These are phyloP conservation scores for Megalops atlanticus DNA, from an alignment of 2,113 vertebrate species.

Conservation along the genomic window DNA sequence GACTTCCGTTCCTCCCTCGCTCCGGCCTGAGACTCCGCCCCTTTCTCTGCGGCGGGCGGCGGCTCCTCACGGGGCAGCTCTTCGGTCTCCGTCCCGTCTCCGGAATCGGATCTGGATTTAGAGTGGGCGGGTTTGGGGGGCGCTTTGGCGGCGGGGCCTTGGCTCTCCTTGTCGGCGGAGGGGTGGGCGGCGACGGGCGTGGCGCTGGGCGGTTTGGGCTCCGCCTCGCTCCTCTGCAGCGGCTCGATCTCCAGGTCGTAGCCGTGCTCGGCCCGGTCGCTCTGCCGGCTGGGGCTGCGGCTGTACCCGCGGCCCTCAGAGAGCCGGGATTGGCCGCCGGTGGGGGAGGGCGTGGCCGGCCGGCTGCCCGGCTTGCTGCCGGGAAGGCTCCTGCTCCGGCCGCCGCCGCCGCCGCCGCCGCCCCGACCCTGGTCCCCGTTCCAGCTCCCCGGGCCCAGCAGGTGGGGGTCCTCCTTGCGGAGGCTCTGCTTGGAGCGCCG, in stretches of 20 bases:
- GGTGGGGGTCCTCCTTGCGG: conserved; percentile 68
- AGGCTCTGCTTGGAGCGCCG: conserved; percentile 59
- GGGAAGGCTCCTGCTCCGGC: conserved; percentile 53
- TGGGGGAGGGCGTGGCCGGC: conserved; percentile 64
- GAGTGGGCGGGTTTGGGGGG: conserved; percentile 62
- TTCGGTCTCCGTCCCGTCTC: conserved; percentile 33
- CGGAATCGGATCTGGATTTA: conserved; percentile 60
- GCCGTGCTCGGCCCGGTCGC: conserved; percentile 70
- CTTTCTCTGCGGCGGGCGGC: neutral
- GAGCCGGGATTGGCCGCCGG: conserved; percentile 18
- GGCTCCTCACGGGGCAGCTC: neutral
- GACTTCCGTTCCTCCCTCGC: conserved; percentile 53
- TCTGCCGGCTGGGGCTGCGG: conserved; percentile 65
- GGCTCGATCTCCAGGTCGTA: conserved; percentile 84
- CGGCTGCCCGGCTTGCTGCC: conserved; percentile 64
- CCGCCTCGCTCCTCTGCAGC: conserved; percentile 75
- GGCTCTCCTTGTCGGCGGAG: conserved; percentile 76
- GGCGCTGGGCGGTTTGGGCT: conserved; percentile 59
- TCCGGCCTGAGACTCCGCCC: conserved; percentile 40
- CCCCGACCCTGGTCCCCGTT: conserved; percentile 71
- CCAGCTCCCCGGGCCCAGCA: conserved; percentile 75
- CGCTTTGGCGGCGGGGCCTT: conserved; percentile 44
- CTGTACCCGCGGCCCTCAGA: conserved; percentile 55
- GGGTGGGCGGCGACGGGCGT: conserved; percentile 68
- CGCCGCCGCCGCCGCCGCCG: conserved; percentile 16